Conservation (phyloP, 2,113 vertebrate genomes). For the Sciurus niger region DNA sequence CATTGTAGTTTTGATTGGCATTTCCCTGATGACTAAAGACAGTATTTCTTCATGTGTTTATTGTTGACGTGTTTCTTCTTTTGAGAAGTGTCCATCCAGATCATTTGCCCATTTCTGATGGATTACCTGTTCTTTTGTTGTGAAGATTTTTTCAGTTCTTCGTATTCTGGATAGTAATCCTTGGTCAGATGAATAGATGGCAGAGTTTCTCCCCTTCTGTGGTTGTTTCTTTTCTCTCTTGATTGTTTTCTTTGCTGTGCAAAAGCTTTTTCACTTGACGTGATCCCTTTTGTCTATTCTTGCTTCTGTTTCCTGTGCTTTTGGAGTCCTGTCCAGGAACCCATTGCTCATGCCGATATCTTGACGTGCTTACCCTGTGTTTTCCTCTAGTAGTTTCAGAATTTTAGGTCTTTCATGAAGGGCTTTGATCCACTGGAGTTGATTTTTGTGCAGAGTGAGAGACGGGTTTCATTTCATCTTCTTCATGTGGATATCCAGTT, state of each 20-base stretch:
- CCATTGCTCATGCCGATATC: neutral
- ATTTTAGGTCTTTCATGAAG: neutral
- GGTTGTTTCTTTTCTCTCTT: neutral
- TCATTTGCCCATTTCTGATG: neutral
- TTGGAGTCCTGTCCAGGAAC: neutral
- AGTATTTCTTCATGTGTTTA: neutral
- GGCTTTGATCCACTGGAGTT: neutral
- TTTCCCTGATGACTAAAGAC: neutral
- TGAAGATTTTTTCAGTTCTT: neutral
- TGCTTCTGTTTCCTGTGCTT: neutral
- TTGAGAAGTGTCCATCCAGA: neutral
- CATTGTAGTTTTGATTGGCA: neutral
- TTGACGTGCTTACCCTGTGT: neutral
- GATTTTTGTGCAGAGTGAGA: neutral
- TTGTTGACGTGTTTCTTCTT: neutral
- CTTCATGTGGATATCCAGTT: neutral
- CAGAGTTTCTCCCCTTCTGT: neutral
- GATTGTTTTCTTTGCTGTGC: neutral
- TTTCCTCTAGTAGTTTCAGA: neutral
- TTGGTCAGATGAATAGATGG: neutral
- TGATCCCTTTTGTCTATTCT: neutral
- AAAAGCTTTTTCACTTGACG: neutral
- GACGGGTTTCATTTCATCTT: neutral
- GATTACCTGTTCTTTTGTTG: neutral
- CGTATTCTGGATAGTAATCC: neutral